Evolutionary conservation across 2,113 vertebrate species (phyloP), one percentile per base, ranked within the genome.

Genomic region (Anser brachyrhynchus): DNA sequence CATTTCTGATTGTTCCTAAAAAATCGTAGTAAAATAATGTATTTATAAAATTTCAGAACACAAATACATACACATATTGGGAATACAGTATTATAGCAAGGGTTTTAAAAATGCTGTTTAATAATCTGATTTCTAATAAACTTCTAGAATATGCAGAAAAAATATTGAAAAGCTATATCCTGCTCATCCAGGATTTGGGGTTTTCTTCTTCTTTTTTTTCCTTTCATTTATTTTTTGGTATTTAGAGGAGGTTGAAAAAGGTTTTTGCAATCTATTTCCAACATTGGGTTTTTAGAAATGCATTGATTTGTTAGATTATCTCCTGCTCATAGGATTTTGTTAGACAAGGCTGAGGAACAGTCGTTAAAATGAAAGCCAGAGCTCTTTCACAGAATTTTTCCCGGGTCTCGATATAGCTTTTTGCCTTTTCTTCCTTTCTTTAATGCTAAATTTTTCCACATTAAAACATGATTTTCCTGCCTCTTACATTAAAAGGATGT

Each of bases 351-450:
- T 91, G 39, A 61, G 13, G 41, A 92, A 37, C 23, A 79, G 51
- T 76, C 73, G n/a, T 89, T 94, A 82, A 84, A 65, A 84, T 41
- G 49, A 84, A 87, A 70, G 79, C 81, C 28, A 33, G n/a, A 66
- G 21, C 39, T 84, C 57, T 62, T 11, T 82, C 26, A 31, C 52
- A 70, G 39, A 54, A 35, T 22, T 91, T 70, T 81, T 9, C 37
- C 69, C 66, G 73, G 41, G 12, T 81, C 55, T 81, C 69, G 71
- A 87, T 39, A 41, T 3, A 75, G 16, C 21, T 61, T 74, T 88
- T 54, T 61, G 6, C 59, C 23, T 52, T 52, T 13, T 4, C 46
- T 70, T 73, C 85, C 85, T 70, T 26, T 46, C 94, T 94, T 61
- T 46, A 75, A 43, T 75, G 46, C 11, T 75, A 23, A 7, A 3